Evolutionary conservation across 2,888 invertebrate species (phyloP), one percentile per base, ranked within the genome.

Genomic region (Xanthia icteritia): DNA sequence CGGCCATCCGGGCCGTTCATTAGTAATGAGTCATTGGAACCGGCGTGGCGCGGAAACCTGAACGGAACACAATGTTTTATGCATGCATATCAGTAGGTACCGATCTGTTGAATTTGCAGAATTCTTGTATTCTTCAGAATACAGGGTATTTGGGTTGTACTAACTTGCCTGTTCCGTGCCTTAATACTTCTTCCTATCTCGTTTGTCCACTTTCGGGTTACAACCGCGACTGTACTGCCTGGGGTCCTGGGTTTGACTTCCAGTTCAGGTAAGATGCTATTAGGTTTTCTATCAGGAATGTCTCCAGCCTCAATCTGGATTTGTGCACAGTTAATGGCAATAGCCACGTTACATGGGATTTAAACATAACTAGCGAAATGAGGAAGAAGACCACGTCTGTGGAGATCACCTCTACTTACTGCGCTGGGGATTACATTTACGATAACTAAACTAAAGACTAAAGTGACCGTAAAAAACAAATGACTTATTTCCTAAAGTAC

Each of bases 1-100:
- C 23, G 39, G 45, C 17, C 4, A 11, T 31, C 6, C 20, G 27
- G 27, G 23, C 45, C 45, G 31, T 72, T 27, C 75, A 76, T 84
- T 83, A 71, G 73, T 79, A 60, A 76, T 68, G 61, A 58, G 58
- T 48, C 48, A 68, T 23, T 42, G 58, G 23, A 68, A 51, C n/a
- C 0, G 23, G 9, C 42, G 58, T 6, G 6, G 9, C 51, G 58
- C 15, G 6, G 23, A 56, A 20, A 80, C 76, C 51, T 39, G 15
- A 60, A 69, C 31, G 15, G 42, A 81, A 54, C 27, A 42, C 20
- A 66, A 48, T 39, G 9, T 48, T 69, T 31, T 60, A 75, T 48
- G 27, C 15, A 69, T n/a, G 15, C 27, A 54, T 77, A n/a, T 73
- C 17, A 66, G 9, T 48, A n/a, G n/a, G n/a, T n/a, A 56, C 61